These are phyloP conservation scores for Caenorhabditis sp. DNA, from an alignment of 2,888 invertebrate species.

Conservation along the genomic window DNA sequence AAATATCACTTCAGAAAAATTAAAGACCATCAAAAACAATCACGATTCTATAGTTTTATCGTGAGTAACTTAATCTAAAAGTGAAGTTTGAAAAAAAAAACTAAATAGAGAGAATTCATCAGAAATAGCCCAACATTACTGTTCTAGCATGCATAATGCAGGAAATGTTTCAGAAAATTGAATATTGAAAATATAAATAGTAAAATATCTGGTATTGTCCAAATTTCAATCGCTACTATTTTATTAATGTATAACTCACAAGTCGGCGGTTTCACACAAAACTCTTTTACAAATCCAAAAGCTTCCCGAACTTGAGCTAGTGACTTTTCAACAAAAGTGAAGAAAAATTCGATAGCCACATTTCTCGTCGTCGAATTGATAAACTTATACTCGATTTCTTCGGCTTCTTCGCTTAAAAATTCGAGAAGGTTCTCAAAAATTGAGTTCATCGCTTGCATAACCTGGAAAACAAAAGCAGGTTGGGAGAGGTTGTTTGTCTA, in stretches of 20 bases:
- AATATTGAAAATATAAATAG: too few species aligned
- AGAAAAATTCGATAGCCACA: constrained; percentile 24
- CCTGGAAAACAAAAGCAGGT: too few species aligned
- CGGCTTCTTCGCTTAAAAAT: constrained; percentile 36
- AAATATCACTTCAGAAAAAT: too few species aligned
- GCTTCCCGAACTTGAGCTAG: constrained; percentile 22
- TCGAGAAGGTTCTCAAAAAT: constrained; percentile 38
- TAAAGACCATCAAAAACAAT: background rate
- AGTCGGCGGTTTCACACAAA: constrained; percentile 29
- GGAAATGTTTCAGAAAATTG: too few species aligned
- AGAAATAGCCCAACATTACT: too few species aligned
- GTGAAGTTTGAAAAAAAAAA: too few species aligned
- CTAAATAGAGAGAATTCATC: too few species aligned
- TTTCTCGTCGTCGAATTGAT: constrained; percentile 26
- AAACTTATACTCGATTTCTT: constrained; percentile 24
- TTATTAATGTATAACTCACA: constrained; percentile 17
- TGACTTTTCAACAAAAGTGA: constrained; percentile 26
- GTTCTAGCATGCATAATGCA: too few species aligned
- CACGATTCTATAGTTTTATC: too few species aligned
- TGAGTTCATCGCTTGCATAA: constrained; percentile 12
- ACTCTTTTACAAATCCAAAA: constrained; percentile 26
- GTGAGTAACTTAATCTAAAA: too few species aligned
- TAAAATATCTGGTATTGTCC: too few species aligned
- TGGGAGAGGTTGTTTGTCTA: too few species aligned
- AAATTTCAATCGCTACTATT: background rate